Conservation (phyloP, 2,888 invertebrate genomes). For the Pandemis cinnamomeana region DNA sequence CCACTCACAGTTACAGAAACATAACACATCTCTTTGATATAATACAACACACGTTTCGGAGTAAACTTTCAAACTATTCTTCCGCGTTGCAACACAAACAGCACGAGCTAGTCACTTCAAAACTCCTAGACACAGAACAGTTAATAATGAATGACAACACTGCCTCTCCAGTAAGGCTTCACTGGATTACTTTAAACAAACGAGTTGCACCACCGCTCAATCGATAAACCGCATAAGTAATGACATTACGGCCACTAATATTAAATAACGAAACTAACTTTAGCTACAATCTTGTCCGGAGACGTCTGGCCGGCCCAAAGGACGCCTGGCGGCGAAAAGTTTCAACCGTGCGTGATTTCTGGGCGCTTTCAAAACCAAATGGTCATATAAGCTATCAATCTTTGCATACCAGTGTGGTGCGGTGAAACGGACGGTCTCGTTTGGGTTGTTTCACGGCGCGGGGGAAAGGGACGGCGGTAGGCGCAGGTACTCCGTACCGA, state of each 20-base stretch:
- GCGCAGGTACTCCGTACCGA: slow-evolving; percentile 78
- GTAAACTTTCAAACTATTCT: slow-evolving; percentile 41
- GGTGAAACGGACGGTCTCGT: slow-evolving; percentile 73
- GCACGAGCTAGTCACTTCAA: slow-evolving; percentile 42
- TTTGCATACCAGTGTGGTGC: slow-evolving; percentile 83
- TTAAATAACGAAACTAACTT: slow-evolving; percentile 53
- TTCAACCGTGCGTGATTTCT: slow-evolving; percentile 83
- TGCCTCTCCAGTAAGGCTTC: slow-evolving; percentile 67
- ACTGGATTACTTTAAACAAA: slow-evolving; percentile 64
- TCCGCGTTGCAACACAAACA: slow-evolving; percentile 45
- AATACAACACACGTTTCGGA: slow-evolving; percentile 13
- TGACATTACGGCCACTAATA: slow-evolving; percentile 67
- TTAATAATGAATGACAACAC: slow-evolving; percentile 55
- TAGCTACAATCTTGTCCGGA: slow-evolving; percentile 57
- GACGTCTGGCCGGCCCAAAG: slow-evolving; percentile 74
- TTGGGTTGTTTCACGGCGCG: slow-evolving; percentile 57
- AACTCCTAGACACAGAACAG: slow-evolving; percentile 56
- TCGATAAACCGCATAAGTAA: slow-evolving; percentile 66
- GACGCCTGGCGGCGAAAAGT: slow-evolving; percentile 83
- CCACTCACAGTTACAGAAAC: slow-evolving; percentile 60
- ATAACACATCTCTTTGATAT: slow-evolving; percentile 43
- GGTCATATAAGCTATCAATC: slow-evolving; percentile 85
- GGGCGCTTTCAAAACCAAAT: slow-evolving; percentile 82
- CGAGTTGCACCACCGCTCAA: slow-evolving; percentile 61
- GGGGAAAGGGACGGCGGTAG: slow-evolving; percentile 74